These are phyloP conservation scores for Agonum fuliginosum DNA, from an alignment of 2,888 invertebrate genomes.

Conservation along the genomic window DNA sequence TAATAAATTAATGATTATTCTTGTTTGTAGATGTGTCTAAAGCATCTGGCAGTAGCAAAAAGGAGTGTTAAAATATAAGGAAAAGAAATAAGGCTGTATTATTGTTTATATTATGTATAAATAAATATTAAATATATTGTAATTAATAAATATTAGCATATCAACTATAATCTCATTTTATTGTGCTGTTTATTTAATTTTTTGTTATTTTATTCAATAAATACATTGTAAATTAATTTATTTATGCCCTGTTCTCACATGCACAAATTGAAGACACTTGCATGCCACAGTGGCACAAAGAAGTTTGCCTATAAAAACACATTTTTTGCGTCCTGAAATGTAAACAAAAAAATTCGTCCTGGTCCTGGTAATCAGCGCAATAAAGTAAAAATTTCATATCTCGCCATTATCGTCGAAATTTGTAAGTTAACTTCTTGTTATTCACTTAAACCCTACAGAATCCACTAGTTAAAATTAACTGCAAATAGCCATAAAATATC, in stretches of 20 bases:
- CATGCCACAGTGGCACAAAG: background rate
- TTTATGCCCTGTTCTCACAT: background rate
- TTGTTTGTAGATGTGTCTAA: slow-evolving; percentile 41
- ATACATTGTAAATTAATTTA: background rate
- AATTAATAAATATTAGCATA: slow-evolving; percentile 52
- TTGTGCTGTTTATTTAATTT: slow-evolving; percentile 17
- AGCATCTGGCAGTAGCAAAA: slow-evolving; percentile 41
- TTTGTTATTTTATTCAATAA: slow-evolving; percentile 22
- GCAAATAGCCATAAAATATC: too few species aligned
- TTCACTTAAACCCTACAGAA: too few species aligned
- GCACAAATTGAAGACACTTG: background rate
- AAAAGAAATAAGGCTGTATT: slow-evolving; percentile 56
- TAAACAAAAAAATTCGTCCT: too few species aligned
- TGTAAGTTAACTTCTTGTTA: too few species aligned
- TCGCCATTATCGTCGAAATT: too few species aligned
- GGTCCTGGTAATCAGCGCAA: too few species aligned
- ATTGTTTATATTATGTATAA: slow-evolving; percentile 57
- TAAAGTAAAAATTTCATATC: too few species aligned
- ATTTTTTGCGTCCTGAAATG: too few species aligned
- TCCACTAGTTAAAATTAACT: too few species aligned
- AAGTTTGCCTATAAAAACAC: too few species aligned
- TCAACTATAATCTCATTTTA: slow-evolving; percentile 30
- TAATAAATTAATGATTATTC: too few species aligned
- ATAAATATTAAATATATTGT: slow-evolving; percentile 54
- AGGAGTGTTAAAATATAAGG: slow-evolving; percentile 46